Evolutionary conservation across 2,797 vertebrate genomes (phyloP), one percentile per base, ranked within the genome.

Genomic region (Rhincodon typus): DNA sequence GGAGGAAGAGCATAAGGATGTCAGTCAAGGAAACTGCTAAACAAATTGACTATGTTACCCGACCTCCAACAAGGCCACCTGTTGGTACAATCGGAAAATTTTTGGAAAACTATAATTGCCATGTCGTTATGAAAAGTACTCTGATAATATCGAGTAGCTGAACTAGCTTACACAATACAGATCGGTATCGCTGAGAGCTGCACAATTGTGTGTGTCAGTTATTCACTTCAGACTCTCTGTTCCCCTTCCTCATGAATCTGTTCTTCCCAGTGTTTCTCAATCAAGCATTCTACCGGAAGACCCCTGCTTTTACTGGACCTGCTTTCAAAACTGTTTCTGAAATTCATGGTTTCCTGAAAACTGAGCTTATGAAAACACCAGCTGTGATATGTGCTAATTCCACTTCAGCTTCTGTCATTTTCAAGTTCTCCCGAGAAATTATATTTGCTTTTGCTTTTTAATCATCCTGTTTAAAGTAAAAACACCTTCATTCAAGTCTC

Each of bases 321-420:
- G 66, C 62, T 69, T 93, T 93, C n/a, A 42, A 25, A 93, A 93
- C 17, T 69, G 7, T 93, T 93, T 13, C 62, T 93, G 90, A 93
- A 93, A 38, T 62, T 69, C 62, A 69, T 3, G 21, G n/a, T 93
- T 93, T 93, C 66, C n/a, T 69, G n/a, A 8, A 38, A 42, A 25
- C 3, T 34, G 38, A 42, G 90, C 62, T n/a, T 93, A 3, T 67
- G 62, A 69, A 62, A 62, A 90, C 10, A 21, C 69, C 90, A 93
- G 62, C 90, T 25, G 62, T 66, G 30, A 90, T n/a, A 27, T 91
- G 66, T 69, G 67, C 90, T 38, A 23, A n/a, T 67, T 42, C 66
- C 90, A 69, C 90, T 69, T 67, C 27, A 38, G 15, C 67, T 42
- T 67, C 13, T 93, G 17, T n/a, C 62, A 38, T 34, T 67, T 67